Evolutionary conservation across 1,140 invertebrate species (phyloP).

Genomic region (Cherax destructor): DNA sequence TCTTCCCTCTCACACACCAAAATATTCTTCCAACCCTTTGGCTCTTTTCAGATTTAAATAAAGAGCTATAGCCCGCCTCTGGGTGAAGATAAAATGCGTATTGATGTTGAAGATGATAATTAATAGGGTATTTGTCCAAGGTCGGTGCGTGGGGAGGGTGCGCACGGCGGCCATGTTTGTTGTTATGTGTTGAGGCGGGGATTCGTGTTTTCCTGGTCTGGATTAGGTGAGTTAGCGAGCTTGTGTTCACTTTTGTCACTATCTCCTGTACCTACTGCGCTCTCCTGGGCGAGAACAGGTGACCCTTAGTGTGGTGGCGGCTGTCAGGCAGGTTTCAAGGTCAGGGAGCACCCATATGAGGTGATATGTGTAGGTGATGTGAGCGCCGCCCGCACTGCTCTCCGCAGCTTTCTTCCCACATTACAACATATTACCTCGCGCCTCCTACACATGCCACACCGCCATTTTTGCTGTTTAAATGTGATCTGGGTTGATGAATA

Average conservation of each 20-base stretch:
- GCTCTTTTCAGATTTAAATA: neutral
- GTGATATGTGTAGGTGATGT: neutral
- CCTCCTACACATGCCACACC: neutral
- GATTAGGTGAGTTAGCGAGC: constrained; percentile 9
- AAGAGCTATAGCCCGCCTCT: no score
- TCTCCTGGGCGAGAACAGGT: neutral
- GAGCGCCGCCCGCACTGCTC: neutral
- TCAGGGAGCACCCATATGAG: neutral
- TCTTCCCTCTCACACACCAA: neutral
- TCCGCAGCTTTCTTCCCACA: neutral
- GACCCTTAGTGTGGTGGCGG: neutral
- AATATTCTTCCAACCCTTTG: neutral
- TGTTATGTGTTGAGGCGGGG: constrained; percentile 60
- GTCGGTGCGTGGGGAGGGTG: constrained; percentile 24
- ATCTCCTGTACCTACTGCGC: neutral
- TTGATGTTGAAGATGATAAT: neutral
- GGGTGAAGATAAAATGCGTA: neutral
- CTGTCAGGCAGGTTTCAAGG: neutral
- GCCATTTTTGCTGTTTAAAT: neutral
- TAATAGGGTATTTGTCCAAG: neutral
- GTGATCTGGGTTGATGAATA: no score
- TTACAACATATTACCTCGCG: neutral
- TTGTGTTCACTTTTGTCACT: neutral
- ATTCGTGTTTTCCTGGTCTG: constrained; percentile 39
- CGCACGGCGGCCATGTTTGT: constrained; percentile 60